Percentiles rank a stretch among this genome's conserved stretches.
These are phyloP conservation scores for Callochromis pleurospilus DNA, from an alignment of 2,113 vertebrate genomes.

Conservation along the genomic window DNA sequence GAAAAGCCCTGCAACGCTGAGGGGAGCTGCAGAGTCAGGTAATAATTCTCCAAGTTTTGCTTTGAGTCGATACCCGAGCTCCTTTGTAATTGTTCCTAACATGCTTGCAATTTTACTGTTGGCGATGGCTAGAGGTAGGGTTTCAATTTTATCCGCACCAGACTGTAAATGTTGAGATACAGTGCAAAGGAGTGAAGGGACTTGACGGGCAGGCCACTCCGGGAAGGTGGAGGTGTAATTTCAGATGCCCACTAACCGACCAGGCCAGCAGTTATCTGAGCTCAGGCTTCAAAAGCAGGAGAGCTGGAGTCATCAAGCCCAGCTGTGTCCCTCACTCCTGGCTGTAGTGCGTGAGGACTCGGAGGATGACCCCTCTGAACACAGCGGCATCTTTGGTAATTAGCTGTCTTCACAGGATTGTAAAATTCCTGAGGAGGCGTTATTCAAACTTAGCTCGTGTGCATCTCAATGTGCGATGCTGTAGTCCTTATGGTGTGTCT, in stretches of 20 bases:
- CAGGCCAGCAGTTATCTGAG: conserved; percentile 56
- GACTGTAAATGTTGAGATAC: not conserved
- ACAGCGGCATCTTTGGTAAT: not conserved
- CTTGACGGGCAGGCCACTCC: not conserved
- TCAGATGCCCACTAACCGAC: conserved; percentile 47
- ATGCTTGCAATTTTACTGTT: not conserved
- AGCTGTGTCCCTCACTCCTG: conserved; percentile 58
- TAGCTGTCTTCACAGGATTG: not conserved
- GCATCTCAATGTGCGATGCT: not conserved
- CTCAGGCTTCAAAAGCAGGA: conserved; percentile 41
- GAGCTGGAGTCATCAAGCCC: conserved; percentile 38
- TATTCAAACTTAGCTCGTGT: not conserved
- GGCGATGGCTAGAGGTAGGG: not conserved
- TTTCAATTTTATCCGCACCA: not conserved
- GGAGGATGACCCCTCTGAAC: conserved; percentile 1
- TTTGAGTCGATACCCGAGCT: not conserved
- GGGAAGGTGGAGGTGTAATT: conserved; percentile 64
- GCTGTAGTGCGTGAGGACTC: not conserved
- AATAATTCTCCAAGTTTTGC: not conserved
- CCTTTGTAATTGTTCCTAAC: not conserved
- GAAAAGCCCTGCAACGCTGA: not conserved
- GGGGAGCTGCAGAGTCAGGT: not conserved
- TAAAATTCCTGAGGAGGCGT: not conserved
- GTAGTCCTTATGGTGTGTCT: not conserved
- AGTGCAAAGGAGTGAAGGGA: not conserved